Base-by-base conservation (phyloP, 2,113 vertebrate genomes). In the Lontra canadensis region DNA sequence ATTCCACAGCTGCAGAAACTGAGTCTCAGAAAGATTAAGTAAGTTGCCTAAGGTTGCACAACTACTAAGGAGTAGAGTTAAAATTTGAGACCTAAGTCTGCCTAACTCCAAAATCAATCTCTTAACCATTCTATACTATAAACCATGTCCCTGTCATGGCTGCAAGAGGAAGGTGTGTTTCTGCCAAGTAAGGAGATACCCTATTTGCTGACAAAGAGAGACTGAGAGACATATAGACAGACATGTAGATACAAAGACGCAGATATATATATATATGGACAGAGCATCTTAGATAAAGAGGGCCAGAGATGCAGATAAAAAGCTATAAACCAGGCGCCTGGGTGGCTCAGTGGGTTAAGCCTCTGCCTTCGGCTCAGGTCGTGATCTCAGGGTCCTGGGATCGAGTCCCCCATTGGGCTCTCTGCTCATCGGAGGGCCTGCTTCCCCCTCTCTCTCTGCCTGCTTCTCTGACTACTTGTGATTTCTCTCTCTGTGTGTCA, bases 21-120 rank as follows among this genome's bases (percentile, higher is more conserved):
- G 17, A 82, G 14, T 79, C 67, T 95, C 88, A 88, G 55, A 85
- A 85, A 95, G 63, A 31, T 59, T 79, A 94, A 63, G 39, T 81
- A 44, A 63, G 34, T 17, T 13, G 52, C 17, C 65, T 49, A 52
- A 74, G 29, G 9, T 34, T 81, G n/a, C 7, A 78, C 8, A 69
- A 49, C n/a, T 44, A 84, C 31, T 18, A 65, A 85, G 13, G 7
- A 34, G 14, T 6, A 80, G 36, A 52, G 47, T 29, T 47, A 2
- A 88, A 74, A 73, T 74, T 0, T 85, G 39, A 95, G 13, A 74
- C 36, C 26, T 31, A 36, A 76, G 31, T 36, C 39, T 49, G 52
- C 36, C 81, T n/a, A 63, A 74, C 31, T 85, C 39, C 80, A 89
- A 92, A 94, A 76, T 59, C 26, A 49, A 73, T 61, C 47, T 92